Percentiles rank a stretch among this genome's conserved stretches.
phyloP scores from a whole-genome alignment of 2,113 vertebrate species.

The Anolis sagrei region DNA sequence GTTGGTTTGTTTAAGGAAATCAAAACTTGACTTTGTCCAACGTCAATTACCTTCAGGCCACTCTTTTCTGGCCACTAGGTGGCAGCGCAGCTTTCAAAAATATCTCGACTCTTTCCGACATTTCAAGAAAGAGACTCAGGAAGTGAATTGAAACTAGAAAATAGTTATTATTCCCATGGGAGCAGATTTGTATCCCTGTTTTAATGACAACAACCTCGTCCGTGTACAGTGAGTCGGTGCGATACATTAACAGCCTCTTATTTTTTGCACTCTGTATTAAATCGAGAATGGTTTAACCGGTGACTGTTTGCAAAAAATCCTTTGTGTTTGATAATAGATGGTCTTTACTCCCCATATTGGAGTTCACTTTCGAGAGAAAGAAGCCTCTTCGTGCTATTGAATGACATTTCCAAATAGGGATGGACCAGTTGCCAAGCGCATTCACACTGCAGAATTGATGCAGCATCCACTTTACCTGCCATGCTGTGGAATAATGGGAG shows the following conservation, averaged over 20 bases:
- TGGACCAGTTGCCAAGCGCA: too few relatives aligned
- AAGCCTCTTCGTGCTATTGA: too few relatives aligned
- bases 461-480: too few relatives aligned
- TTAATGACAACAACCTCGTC: rapidly evolving
- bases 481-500: too few relatives aligned
- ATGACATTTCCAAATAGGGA: too few relatives aligned
- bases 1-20: too few relatives aligned
- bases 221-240: neutral
- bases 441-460: too few relatives aligned
- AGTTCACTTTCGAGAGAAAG: too few relatives aligned
- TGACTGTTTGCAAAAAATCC: neutral
- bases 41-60: neutral
- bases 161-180: neutral
- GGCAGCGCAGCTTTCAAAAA: conserved; percentile 60
- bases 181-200: neutral
- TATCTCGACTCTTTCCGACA: neutral
- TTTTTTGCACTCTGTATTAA: conserved; percentile 28
- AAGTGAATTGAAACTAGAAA: neutral
- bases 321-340: neutral
- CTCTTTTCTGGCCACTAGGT: conserved; percentile 64
- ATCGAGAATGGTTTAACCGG: conserved; percentile 37
- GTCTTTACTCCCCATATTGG: neutral
- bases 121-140: neutral
- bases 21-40: too few relatives aligned
- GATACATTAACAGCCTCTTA: neutral